Evolutionary conservation across 2,113 vertebrate species (phyloP).

Genomic region (Austrofundulus limnaeus): DNA sequence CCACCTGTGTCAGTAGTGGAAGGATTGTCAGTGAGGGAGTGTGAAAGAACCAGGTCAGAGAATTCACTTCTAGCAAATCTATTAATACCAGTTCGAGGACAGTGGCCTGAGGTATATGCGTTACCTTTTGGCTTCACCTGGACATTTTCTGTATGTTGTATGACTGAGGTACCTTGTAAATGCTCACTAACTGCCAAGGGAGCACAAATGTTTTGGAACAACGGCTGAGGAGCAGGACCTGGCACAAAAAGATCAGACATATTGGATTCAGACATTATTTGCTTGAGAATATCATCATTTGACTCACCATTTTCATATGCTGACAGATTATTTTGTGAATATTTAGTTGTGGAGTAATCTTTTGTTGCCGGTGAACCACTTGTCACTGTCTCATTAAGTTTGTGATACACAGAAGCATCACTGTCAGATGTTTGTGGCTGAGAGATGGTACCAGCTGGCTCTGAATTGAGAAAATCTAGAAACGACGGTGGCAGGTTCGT

Average conservation of each 20-base stretch:
- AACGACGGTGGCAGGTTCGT: conserved; percentile 85
- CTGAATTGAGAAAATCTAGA: conserved; percentile 90
- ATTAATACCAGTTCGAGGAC: conserved; percentile 76
- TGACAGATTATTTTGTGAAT: conserved; percentile 74
- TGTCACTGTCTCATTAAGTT: conserved; percentile 76
- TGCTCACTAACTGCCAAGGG: conserved; percentile 43
- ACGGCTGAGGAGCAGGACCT: conserved; percentile 72
- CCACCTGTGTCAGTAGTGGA: conserved; percentile 45
- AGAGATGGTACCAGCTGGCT: conserved; percentile 77
- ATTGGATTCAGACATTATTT: conserved; percentile 84
- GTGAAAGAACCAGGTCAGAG: conserved; percentile 75
- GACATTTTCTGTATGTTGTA: conserved; percentile 73
- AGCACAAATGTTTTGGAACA: conserved; percentile 62
- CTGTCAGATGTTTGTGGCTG: conserved; percentile 78
- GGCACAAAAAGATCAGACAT: conserved; percentile 81
- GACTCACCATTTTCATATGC: conserved; percentile 73
- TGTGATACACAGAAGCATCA: conserved; percentile 76
- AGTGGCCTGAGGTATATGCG: conserved; percentile 63
- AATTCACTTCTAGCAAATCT: conserved; percentile 70
- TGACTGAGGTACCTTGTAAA: conserved; percentile 70
- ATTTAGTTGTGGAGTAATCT: conserved; percentile 78
- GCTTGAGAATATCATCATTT: conserved; percentile 85
- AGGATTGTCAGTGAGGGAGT: conserved; percentile 76
- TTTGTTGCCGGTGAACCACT: conserved; percentile 74
- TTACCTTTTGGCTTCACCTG: conserved; percentile 56